Conservation (phyloP, 2,888 invertebrate species). For the Anthophora plumipes region DNA sequence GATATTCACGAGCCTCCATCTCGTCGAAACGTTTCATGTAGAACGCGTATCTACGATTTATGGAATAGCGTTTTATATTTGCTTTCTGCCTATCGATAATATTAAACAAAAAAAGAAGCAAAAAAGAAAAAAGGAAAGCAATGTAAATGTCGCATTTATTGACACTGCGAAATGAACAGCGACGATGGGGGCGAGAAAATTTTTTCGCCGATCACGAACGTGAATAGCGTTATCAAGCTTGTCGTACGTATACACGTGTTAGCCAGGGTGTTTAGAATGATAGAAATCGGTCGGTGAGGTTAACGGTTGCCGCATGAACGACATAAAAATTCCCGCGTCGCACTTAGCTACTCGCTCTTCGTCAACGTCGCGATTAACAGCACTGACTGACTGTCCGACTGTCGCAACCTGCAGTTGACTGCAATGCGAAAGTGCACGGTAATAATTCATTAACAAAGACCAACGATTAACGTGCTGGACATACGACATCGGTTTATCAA, state of each 20-base stretch:
- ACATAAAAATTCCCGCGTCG: conserved; percentile 63
- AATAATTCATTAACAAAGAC: conserved; percentile 68
- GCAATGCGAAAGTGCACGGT: conserved; percentile 24
- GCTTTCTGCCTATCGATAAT: not conserved
- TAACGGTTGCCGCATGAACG: conserved; percentile 13
- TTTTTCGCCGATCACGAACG: conserved; percentile 6
- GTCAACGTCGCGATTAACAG: conserved; percentile 70
- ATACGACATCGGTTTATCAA: conserved; percentile 15
- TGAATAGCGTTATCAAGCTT: not conserved
- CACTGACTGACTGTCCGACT: conserved; percentile 46
- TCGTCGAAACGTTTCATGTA: not conserved
- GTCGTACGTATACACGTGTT: conserved; percentile 41
- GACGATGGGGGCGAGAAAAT: not conserved
- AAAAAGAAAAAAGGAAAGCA: not conserved
- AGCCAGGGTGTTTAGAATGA: conserved; percentile 52
- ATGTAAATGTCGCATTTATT: conserved; percentile 15
- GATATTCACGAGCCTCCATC: not conserved
- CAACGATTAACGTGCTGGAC: conserved; percentile 54
- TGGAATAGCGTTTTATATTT: not conserved
- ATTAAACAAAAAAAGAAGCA: not conserved
- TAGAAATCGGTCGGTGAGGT: conserved; percentile 55
- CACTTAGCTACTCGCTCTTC: conserved; percentile 70
- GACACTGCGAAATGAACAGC: not conserved
- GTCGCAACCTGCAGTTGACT: conserved; percentile 38
- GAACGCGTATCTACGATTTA: not conserved